These are phyloP conservation scores for Simalia tracyae DNA, from an alignment of 2,797 vertebrate species.

Conservation along the genomic window DNA sequence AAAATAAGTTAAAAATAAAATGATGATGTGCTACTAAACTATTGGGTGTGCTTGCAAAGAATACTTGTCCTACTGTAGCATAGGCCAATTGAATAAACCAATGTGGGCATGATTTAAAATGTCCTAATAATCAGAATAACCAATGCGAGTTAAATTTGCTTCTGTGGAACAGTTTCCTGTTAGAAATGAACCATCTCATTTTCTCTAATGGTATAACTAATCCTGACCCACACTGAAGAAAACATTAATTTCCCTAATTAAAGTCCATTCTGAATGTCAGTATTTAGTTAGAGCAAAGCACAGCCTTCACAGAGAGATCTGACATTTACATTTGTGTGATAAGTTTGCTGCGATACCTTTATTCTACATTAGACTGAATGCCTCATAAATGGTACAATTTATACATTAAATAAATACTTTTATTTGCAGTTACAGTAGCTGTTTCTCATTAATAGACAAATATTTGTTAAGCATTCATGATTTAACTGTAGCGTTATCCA, in stretches of 20 bases:
- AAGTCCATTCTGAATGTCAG: not conserved
- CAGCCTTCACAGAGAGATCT: not conserved
- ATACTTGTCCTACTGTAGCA: not conserved
- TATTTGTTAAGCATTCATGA: slow-evolving; percentile 45
- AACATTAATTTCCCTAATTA: not conserved
- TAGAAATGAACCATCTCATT: not conserved
- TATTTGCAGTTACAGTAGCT: slow-evolving; percentile 8
- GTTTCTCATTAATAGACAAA: slow-evolving; percentile 12
- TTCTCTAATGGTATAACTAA: not conserved
- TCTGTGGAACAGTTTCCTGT: not conserved
- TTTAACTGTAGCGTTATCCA: slow-evolving; percentile 40
- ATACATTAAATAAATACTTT: not conserved
- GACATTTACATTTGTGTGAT: not conserved
- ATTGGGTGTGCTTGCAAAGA: not conserved
- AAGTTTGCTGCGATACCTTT: not conserved
- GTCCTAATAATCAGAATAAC: not conserved
- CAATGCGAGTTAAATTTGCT: not conserved
- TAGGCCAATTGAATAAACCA: not conserved
- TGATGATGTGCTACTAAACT: not conserved
- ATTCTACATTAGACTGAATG: not conserved
- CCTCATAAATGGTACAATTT: not conserved
- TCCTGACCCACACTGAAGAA: not conserved
- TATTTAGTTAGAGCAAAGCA: not conserved
- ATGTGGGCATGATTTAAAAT: not conserved
- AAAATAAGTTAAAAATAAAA: slow-evolving; percentile 19